Evolutionary conservation across 2,797 vertebrate genomes (phyloP).

Genomic region (Sandelia bainsii): DNA sequence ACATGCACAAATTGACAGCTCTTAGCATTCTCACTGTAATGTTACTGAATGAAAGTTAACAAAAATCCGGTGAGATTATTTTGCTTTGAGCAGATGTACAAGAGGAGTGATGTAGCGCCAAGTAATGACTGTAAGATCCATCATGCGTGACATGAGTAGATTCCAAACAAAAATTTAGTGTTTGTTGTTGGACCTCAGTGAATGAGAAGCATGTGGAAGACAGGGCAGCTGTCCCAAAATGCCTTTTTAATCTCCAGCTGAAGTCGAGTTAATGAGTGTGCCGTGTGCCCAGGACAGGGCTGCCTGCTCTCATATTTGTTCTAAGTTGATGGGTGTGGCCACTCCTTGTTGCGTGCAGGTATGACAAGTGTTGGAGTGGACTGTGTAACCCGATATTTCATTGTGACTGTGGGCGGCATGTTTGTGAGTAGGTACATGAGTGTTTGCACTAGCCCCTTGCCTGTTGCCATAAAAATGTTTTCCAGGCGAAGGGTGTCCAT

Average conservation of each 20-base stretch:
- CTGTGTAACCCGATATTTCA: conserved; percentile 73
- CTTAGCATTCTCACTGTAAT: neutral
- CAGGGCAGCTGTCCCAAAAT: conserved; percentile 77
- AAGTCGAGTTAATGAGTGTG: conserved; percentile 75
- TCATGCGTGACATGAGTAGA: conserved; percentile 22
- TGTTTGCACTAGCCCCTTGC: conserved; percentile 58
- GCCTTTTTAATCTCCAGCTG: conserved; percentile 77
- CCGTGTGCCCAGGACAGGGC: conserved; percentile 67
- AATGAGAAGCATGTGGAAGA: conserved; percentile 63
- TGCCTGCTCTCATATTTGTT: conserved; percentile 64
- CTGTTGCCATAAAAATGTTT: conserved; percentile 76
- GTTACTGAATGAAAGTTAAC: neutral
- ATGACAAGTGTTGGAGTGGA: conserved; percentile 75
- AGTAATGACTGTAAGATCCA: neutral
- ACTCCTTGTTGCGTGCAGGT: conserved; percentile 78
- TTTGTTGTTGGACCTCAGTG: conserved; percentile 52
- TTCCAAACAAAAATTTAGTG: conserved; percentile 36
- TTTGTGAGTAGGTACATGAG: conserved; percentile 35
- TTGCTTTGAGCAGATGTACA: conserved; percentile 4
- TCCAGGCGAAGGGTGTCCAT: conserved; percentile 72
- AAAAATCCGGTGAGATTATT: neutral
- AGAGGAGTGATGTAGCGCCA: neutral
- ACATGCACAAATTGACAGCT: neutral
- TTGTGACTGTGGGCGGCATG: conserved; percentile 57
- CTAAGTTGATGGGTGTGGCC: conserved; percentile 67